These are phyloP conservation scores for Phrynocephalus forsythii DNA, from an alignment of 2,797 vertebrate genomes.

Conservation along the genomic window DNA sequence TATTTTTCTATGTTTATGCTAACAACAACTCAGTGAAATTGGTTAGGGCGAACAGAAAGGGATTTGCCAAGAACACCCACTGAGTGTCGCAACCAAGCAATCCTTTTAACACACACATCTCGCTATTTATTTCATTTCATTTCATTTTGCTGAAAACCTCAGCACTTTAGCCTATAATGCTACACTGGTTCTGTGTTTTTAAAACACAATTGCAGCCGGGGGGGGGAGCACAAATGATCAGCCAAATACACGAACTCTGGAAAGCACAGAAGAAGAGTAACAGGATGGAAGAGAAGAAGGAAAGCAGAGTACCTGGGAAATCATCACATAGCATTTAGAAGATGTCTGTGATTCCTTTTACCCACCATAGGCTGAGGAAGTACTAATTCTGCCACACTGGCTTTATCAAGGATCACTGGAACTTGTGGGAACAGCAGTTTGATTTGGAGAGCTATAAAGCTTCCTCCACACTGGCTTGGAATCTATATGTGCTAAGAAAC, in stretches of 20 bases:
- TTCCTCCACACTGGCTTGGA: neutral
- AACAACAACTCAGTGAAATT: neutral
- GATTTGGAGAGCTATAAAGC: neutral
- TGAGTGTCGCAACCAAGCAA: neutral
- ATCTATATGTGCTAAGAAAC: neutral
- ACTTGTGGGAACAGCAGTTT: neutral
- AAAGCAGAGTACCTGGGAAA: neutral
- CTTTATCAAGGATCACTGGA: neutral
- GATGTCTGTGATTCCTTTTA: neutral
- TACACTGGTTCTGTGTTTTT: neutral
- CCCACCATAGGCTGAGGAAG: neutral
- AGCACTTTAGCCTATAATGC: neutral
- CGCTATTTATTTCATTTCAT: neutral
- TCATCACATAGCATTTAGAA: neutral
- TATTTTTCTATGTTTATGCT: neutral
- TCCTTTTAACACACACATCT: neutral
- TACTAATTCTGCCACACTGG: neutral
- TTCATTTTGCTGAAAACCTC: no score
- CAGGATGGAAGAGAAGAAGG: no score
- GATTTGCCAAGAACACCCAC: neutral
- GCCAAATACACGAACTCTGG: neutral
- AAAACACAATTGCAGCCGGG: neutral
- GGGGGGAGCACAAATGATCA: neutral
- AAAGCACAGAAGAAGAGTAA: neutral
- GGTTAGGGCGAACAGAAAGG: neutral